Base-by-base conservation (phyloP, 2,888 invertebrate species). In the Azorinus chamasolen region DNA sequence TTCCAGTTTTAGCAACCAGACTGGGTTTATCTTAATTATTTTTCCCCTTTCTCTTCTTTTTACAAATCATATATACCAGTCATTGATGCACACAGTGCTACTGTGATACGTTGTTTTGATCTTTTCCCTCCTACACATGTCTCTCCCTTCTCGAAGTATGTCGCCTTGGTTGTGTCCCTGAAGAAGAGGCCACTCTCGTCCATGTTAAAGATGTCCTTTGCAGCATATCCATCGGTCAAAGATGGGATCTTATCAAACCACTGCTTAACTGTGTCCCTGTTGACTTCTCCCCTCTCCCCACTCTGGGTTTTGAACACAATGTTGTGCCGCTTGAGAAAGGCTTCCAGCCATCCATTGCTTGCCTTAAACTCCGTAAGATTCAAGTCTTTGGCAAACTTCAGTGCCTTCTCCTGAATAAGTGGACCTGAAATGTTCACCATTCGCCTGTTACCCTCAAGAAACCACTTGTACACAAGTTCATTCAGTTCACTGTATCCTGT, bases 121-220 rank as follows among this genome's bases (percentile, higher is more conserved):
- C 54, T 22, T 54, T 81, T 81, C 20, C 81, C 74, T 18, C 79
- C 76, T 20, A 64, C 61, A 64, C 79, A 75, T 4, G 53, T 62
- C 12, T 70, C 69, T 1, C 71, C 74, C 45, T 75, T 84, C 8
- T 50, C 25, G 45, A 55, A 51, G 41, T 66, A 66, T 5, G 71
- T 70, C 6, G 53, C 54, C 43, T 58, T 69, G 14, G 66, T 58
- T n/a, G 64, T 20, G 27, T 70, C 66, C 22, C 59, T 43, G 57
- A 48, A 79, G 55, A 82, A 82, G 6, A 82, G 43, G 12, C 74
- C 81, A 22, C 66, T 80, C 62, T 83, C 83, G 43, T 80, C 79
- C 68, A 75, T 73, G 39, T 78, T 79, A 22, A 74, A 83, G 1
- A 81, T 75, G 59, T 84, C 69, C 18, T 54, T 18, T 0, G 69